Evolutionary conservation across 2,888 invertebrate genomes (phyloP).

Genomic region (Lochmaea capreae): DNA sequence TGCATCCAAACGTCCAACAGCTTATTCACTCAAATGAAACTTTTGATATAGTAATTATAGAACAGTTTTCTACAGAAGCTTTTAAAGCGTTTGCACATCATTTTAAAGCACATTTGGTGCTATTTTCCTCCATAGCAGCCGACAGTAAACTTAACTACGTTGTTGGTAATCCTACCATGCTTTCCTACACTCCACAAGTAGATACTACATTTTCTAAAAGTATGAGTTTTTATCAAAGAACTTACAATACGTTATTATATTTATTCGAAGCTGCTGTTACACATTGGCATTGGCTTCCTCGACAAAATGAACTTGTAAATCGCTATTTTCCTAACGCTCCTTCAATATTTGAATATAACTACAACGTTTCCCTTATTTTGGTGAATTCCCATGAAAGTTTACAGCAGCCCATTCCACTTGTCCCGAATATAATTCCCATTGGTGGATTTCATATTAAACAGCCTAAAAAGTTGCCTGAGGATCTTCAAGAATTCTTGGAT

Average conservation of each 20-base stretch:
- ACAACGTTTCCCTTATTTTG: constrained; percentile 55
- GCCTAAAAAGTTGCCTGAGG: constrained; percentile 56
- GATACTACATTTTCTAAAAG: constrained; percentile 25
- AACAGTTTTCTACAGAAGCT: constrained; percentile 24
- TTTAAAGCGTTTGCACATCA: constrained; percentile 27
- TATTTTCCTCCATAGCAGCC: constrained; percentile 23
- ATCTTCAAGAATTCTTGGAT: constrained; percentile 68
- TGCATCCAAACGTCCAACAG: constrained; percentile 11
- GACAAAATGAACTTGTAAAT: constrained; percentile 52
- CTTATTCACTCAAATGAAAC: constrained; percentile 25
- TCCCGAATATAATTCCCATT: constrained; percentile 71
- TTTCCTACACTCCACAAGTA: constrained; percentile 22
- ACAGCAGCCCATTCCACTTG: constrained; percentile 66
- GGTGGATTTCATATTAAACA: constrained; percentile 68
- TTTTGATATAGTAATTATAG: constrained; percentile 27
- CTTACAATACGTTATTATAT: constrained; percentile 16
- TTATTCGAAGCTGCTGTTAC: constrained; percentile 15
- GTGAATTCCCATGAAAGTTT: constrained; percentile 67
- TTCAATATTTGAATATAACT: constrained; percentile 45
- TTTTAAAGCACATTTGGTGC: constrained; percentile 29
- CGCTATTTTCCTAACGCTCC: constrained; percentile 55
- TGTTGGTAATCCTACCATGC: constrained; percentile 30
- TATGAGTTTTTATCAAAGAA: constrained; percentile 27
- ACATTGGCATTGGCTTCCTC: constrained; percentile 48
- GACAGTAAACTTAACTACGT: constrained; percentile 31